Evolutionary conservation across 2,797 vertebrate species (phyloP).

Genomic region (Crenuchus spilurus): DNA sequence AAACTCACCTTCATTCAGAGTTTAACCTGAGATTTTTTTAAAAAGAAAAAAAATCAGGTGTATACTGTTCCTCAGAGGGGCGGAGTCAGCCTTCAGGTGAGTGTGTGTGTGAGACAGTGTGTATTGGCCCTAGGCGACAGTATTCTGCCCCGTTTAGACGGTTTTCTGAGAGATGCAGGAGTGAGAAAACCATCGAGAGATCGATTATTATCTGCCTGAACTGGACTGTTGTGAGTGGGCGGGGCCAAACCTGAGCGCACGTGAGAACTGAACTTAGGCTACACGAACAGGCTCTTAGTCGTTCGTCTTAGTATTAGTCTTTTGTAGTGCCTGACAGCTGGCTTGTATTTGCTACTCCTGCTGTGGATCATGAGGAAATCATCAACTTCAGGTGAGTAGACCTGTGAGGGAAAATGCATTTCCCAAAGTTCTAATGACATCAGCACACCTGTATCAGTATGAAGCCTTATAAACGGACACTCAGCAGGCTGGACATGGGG

Average conservation of each 20-base stretch:
- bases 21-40: neutral
- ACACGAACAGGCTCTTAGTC: too few species aligned
- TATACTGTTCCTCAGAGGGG: neutral
- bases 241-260: neutral
- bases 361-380: conserved; percentile 33
- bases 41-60: conserved; percentile 4
- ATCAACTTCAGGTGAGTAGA: conserved; percentile 26
- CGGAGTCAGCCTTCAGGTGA: conserved; percentile 33
- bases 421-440: neutral
- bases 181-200: neutral
- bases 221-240: neutral
- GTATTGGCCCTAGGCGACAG: neutral
- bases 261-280: neutral
- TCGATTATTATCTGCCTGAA: neutral
- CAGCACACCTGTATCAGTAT: too few species aligned
- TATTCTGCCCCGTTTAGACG: conserved; percentile 1
- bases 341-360: too few species aligned
- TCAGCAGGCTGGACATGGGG: too few species aligned
- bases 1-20: neutral
- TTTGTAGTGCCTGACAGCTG: too few species aligned
- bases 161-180: neutral
- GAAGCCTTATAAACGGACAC: too few species aligned
- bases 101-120: neutral
- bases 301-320: neutral
- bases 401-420: neutral